Evolutionary conservation across 2,797 vertebrate species (phyloP).

Genomic region (Notamacropus eugenii): DNA sequence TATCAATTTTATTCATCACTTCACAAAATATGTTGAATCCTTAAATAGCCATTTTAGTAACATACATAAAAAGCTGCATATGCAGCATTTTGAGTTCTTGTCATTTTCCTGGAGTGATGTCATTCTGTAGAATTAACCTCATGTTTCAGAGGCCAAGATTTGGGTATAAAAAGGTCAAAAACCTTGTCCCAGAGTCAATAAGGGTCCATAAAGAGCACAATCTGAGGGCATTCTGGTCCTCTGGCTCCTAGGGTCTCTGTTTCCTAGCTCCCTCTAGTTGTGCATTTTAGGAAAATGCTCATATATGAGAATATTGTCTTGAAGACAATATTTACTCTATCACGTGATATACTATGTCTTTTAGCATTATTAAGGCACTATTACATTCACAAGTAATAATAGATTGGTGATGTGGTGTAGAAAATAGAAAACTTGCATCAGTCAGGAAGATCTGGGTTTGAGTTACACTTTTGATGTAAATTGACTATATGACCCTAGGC

Average conservation of each 20-base stretch:
- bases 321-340: neutral
- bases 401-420: neutral
- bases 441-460: neutral
- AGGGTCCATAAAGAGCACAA: too few relatives aligned
- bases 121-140: neutral
- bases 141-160: neutral
- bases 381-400: neutral
- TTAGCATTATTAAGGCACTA: neutral
- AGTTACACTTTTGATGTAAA: neutral
- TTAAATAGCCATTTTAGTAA: neutral
- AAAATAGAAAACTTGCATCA: neutral
- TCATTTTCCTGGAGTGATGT: neutral
- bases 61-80: neutral
- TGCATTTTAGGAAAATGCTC: neutral
- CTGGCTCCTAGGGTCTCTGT: too few relatives aligned
- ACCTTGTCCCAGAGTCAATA: neutral
- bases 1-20: neutral
- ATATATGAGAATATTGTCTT: neutral
- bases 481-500: neutral
- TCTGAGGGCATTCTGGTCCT: neutral
- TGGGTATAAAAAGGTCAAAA: neutral
- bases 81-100: conserved; percentile 7
- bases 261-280: too few relatives aligned
- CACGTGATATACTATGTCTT: neutral
- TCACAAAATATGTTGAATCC: neutral